A percentile compares a stretch with the other conserved stretches of the same genome.
Conservation (phyloP, 2,797 vertebrate genomes). For the Enteromius viviparus region DNA sequence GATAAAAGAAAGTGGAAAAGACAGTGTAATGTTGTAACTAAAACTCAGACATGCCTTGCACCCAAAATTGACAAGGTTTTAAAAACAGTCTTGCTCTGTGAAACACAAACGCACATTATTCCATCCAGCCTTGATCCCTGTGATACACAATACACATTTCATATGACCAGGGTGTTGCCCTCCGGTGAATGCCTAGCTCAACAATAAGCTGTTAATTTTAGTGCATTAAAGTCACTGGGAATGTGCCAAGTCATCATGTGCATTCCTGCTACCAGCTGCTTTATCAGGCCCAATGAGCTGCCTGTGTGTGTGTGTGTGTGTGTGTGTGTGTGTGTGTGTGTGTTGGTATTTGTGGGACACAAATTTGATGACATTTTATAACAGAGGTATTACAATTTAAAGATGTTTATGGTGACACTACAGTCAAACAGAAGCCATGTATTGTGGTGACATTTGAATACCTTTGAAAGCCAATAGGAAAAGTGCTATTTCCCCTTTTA, state of each 20-base stretch:
- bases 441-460: conserved; percentile 7
- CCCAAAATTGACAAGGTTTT: background rate
- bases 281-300: conserved; percentile 33
- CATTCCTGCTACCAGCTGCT: conserved; percentile 54
- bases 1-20: background rate
- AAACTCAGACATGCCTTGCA: background rate
- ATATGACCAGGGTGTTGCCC: conserved; percentile 16
- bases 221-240: conserved; percentile 50
- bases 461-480: background rate
- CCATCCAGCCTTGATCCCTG: conserved; percentile 10
- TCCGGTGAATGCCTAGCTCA: conserved; percentile 15
- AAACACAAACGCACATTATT: conserved; percentile 7
- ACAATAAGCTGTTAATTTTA: conserved; percentile 54
- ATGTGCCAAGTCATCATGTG: conserved; percentile 55
- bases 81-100: conserved; percentile 1
- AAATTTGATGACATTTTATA: no score
- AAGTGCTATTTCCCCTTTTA: background rate
- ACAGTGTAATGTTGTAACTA: background rate
- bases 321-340: no score
- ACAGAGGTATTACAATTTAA: no score
- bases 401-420: no score
- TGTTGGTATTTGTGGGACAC: no score
- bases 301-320: conserved; percentile 7
- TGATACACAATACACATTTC: conserved; percentile 2
- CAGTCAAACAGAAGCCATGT: conserved; percentile 25